Conservation (phyloP, 2,113 vertebrate species). For the Oplegnathus fasciatus region DNA sequence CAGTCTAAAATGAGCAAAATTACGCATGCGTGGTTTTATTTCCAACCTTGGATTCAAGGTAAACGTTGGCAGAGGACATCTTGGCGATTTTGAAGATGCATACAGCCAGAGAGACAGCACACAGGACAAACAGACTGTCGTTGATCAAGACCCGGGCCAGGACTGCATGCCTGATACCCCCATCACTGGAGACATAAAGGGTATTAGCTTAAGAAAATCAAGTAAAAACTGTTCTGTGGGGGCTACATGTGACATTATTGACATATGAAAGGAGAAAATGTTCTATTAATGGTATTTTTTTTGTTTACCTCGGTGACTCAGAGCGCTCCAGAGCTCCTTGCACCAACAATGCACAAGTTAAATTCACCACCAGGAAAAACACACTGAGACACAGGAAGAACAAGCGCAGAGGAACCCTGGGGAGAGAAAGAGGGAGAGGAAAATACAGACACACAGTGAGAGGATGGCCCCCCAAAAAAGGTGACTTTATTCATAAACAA, state of each 20-base stretch:
- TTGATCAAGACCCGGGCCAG: conserved; percentile 92
- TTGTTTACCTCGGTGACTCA: conserved; percentile 69
- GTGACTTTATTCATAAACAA: conserved; percentile 19
- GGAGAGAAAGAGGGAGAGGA: background rate
- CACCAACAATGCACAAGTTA: conserved; percentile 92
- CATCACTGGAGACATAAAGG: conserved; percentile 71
- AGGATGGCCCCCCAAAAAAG: background rate
- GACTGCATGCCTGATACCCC: conserved; percentile 86
- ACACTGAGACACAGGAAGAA: conserved; percentile 90
- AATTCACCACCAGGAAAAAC: conserved; percentile 93
- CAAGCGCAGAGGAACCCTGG: conserved; percentile 90
- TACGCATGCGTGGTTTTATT: too few relatives aligned
- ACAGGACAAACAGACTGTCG: conserved; percentile 95
- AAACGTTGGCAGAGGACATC: conserved; percentile 97
- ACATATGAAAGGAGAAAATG: background rate
- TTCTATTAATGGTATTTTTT: background rate
- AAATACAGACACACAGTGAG: background rate
- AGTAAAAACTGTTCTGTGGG: background rate
- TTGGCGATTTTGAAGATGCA: conserved; percentile 96
- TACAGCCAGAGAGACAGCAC: conserved; percentile 91
- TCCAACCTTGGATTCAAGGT: conserved; percentile 96
- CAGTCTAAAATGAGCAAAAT: background rate
- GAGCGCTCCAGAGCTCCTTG: conserved; percentile 81
- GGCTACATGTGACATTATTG: too few relatives aligned
- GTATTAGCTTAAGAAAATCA: background rate